Evolutionary conservation across 2,888 invertebrate genomes (phyloP), one percentile per base, ranked within the genome.

Genomic region (Noctua janthe): DNA sequence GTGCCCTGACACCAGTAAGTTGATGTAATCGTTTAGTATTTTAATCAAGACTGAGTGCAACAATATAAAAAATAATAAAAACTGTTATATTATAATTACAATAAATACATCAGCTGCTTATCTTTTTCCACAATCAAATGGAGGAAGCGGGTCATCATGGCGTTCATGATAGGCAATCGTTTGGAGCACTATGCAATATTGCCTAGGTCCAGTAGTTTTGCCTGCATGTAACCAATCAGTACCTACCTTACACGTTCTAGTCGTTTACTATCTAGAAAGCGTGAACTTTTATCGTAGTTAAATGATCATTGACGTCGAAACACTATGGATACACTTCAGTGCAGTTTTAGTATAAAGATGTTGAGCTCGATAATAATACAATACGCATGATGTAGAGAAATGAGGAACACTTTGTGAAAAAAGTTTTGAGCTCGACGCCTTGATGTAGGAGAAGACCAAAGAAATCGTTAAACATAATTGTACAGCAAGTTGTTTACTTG

Each of bases 181-280:
- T 80, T 64, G 39, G n/a, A 64, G 62, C 43, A 74, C 35, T 73
- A 39, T 23, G 51, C 29, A 72, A 80, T 56, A 39, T 49, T 76
- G 29, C 62, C 54, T 82, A 69, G 74, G 56, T 70, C 43, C 54
- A 86, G 54, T 86, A 69, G 51, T 67, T 82, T 67, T n/a, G 35
- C 43, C 64, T 59, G 15, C n/a, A 67, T 74, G 56, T 67, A 64
- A 72, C 49, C n/a, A 59, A 67, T 62, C 72, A 82, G 62, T 43
- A 7, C 8, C 39, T 75, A 74, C n/a, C 2, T 59, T 15, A 56
- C 43, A 43, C 73, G 67, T 66, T 73, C 56, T 20, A 64, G 49
- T 82, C n/a, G 59, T 69, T 84, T 70, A 67, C 51, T 76, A 85
- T 54, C 71, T 83, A 86, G 86, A 86, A 83, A 83, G 83, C 76